Conservation (phyloP, 2,888 invertebrate species). For the Subacronicta megacephala region DNA sequence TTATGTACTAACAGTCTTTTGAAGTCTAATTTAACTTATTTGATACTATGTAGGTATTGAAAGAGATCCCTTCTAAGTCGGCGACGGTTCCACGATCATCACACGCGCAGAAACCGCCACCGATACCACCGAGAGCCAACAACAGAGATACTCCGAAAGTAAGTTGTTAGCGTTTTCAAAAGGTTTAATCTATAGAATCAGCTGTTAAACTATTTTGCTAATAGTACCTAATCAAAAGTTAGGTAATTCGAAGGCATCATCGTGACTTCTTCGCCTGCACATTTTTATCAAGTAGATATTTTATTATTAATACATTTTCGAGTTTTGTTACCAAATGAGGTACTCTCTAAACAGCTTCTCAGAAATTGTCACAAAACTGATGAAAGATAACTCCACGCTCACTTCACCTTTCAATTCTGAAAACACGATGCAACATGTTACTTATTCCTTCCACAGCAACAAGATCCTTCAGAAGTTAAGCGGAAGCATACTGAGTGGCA, state of each 20-base stretch:
- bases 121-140: constrained; percentile 78
- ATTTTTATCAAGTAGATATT: too few species aligned
- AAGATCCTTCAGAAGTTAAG: constrained; percentile 63
- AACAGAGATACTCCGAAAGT: constrained; percentile 73
- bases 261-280: too few species aligned
- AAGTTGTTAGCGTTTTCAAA: not conserved
- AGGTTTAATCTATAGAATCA: not conserved
- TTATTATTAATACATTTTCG: too few species aligned
- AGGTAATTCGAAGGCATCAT: too few species aligned
- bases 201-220: not conserved
- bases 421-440: too few species aligned
- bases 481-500: constrained; percentile 88
- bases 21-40: not conserved
- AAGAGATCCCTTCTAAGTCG: constrained; percentile 77
- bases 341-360: not conserved
- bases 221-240: too few species aligned
- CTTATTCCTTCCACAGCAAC: constrained; percentile 57
- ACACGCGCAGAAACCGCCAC: constrained; percentile 78
- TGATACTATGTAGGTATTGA: constrained; percentile 61
- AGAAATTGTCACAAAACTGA: not conserved
- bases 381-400: too few species aligned
- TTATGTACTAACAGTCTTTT: too few species aligned
- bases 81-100: constrained; percentile 80
- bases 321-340: not conserved
- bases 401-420: not conserved